phyloP scores from a whole-genome alignment of 2,888 invertebrate species.

The Corbicula japonica region DNA sequence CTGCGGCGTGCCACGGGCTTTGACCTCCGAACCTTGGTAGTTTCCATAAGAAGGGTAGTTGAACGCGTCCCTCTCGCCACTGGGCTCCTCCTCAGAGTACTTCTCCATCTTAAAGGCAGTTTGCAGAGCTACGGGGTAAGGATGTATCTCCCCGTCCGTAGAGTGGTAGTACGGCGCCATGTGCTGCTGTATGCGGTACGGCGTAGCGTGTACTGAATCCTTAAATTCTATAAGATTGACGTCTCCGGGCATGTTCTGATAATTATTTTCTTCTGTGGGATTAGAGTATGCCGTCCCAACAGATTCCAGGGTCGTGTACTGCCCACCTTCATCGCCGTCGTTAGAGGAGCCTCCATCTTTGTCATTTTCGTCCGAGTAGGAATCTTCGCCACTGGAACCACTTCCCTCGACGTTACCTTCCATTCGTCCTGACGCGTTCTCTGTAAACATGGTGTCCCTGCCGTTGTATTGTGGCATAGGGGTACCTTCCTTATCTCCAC shows the following conservation, averaged over 20 bases:
- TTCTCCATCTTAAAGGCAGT: conserved; percentile 11
- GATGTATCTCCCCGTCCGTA: neutral
- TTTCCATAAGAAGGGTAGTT: neutral
- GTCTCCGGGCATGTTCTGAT: conserved; percentile 7
- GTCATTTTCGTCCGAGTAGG: conserved; percentile 40
- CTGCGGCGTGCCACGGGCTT: neutral
- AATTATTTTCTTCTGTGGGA: conserved; percentile 3
- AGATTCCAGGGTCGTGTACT: conserved; percentile 49
- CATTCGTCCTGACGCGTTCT: conserved; percentile 35
- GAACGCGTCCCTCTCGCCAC: neutral
- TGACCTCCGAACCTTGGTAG: neutral
- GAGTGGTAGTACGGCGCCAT: conserved; percentile 18
- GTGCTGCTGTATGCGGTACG: conserved; percentile 25
- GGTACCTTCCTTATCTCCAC: neutral
- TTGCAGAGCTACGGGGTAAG: neutral
- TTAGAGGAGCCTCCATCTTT: conserved; percentile 16
- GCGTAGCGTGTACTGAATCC: conserved; percentile 33
- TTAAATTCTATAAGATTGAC: conserved; percentile 51
- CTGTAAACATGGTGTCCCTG: conserved; percentile 43
- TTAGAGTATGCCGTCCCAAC: conserved; percentile 41
- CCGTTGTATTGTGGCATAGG: conserved; percentile 43
- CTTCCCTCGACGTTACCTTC: conserved; percentile 54
- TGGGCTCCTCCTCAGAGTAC: conserved; percentile 1
- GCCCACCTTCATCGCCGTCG: conserved; percentile 4
- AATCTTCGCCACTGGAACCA: conserved; percentile 56